phyloP scores from a whole-genome alignment of 2,888 invertebrate species.

The Noctua janthina region DNA sequence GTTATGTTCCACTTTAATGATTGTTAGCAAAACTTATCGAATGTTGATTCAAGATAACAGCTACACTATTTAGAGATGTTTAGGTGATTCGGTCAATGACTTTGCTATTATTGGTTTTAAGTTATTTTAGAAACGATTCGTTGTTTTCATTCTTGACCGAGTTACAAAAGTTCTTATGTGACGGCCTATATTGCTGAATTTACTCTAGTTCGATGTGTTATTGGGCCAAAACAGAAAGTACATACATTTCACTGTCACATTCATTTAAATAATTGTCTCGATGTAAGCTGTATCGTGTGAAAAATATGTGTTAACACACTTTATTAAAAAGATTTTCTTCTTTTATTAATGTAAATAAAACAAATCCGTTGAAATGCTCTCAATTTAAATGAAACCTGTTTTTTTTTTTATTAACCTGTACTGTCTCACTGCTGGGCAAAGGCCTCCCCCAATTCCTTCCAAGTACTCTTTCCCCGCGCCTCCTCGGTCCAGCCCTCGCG shows the following conservation, averaged over 20 bases:
- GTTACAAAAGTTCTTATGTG: slow-evolving; percentile 43
- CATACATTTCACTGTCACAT: slow-evolving; percentile 45
- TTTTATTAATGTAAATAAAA: background rate
- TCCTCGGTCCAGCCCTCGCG: no score
- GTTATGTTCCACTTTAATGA: slow-evolving; percentile 47
- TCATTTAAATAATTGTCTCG: slow-evolving; percentile 47
- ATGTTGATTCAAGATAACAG: slow-evolving; percentile 64
- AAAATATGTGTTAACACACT: slow-evolving; percentile 34
- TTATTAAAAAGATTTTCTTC: slow-evolving; percentile 15
- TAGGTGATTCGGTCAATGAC: slow-evolving; percentile 65
- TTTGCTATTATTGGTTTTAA: slow-evolving; percentile 55
- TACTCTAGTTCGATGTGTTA: slow-evolving; percentile 31
- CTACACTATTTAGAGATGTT: slow-evolving; percentile 51
- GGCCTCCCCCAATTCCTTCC: no score
- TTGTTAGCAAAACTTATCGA: slow-evolving; percentile 58
- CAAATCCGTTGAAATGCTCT: slow-evolving; percentile 9
- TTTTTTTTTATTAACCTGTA: no score
- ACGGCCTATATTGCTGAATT: slow-evolving; percentile 31
- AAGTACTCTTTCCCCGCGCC: no score
- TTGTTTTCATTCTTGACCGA: slow-evolving; percentile 63
- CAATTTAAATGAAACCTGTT: slow-evolving; percentile 2
- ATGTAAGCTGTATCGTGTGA: slow-evolving; percentile 20
- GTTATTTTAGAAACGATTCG: slow-evolving; percentile 51
- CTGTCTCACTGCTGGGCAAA: no score
- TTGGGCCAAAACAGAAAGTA: slow-evolving; percentile 25